Percentiles rank a stretch among this genome's conserved stretches.
Evolutionary conservation across 2,113 vertebrate genomes (phyloP).

Genomic region (Thalassarche chlororhynchos): DNA sequence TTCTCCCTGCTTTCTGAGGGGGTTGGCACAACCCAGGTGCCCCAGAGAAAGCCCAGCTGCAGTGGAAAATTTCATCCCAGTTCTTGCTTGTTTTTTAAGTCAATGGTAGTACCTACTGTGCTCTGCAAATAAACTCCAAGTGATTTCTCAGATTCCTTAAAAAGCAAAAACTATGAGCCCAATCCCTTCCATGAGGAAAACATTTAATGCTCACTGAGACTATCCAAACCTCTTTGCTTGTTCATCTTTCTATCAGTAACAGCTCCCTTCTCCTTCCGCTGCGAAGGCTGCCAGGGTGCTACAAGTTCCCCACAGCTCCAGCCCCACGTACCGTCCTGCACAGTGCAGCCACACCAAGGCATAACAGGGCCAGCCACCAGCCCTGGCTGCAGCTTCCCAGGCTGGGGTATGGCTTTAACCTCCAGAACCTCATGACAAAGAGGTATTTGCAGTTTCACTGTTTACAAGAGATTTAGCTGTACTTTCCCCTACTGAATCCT

Average conservation of each 20-base stretch:
- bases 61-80: neutral
- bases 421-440: neutral
- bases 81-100: neutral
- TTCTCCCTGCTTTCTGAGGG: neutral
- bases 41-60: neutral
- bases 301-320: rapidly evolving
- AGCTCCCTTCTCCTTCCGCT: neutral
- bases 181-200: neutral
- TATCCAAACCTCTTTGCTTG: neutral
- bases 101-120: neutral
- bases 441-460: neutral
- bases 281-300: neutral
- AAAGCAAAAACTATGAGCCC: neutral
- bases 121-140: neutral
- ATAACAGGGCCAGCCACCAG: neutral
- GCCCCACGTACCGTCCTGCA: neutral
- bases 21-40: neutral
- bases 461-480: neutral
- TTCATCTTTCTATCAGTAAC: neutral
- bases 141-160: neutral
- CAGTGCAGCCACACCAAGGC: neutral
- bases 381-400: neutral
- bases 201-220: neutral
- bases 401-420: neutral
- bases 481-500: neutral